These are phyloP conservation scores for Bucorvus abyssinicus DNA, from an alignment of 2,797 vertebrate species.

Conservation along the genomic window DNA sequence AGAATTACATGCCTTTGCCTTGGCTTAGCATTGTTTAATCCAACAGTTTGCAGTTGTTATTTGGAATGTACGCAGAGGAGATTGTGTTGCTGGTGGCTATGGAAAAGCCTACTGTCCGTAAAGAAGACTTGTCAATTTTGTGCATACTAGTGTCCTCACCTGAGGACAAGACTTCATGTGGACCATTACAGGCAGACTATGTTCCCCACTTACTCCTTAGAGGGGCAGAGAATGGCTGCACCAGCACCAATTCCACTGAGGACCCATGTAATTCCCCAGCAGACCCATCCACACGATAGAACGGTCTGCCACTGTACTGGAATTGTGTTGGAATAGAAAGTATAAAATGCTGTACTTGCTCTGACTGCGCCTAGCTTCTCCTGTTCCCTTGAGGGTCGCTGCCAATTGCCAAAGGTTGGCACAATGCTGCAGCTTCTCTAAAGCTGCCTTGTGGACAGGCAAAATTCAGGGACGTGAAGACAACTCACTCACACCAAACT, in stretches of 20 bases:
- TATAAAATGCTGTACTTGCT: neutral
- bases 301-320: neutral
- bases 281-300: accelerated
- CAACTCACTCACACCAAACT: neutral
- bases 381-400: neutral
- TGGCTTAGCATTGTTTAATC: slow-evolving; percentile 9
- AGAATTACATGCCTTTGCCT: slow-evolving; percentile 31
- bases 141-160: neutral
- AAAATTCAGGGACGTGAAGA: neutral
- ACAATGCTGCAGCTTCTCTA: neutral
- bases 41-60: neutral
- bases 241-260: neutral
- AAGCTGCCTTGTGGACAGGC: neutral
- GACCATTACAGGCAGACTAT: neutral
- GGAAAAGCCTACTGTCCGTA: neutral
- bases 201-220: neutral
- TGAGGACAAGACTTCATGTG: neutral
- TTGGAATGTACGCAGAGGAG: neutral
- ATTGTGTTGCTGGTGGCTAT: neutral
- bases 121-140: neutral
- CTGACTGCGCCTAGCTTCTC: neutral
- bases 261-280: neutral
- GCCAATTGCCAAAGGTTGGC: neutral
- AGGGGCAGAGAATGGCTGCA: neutral
- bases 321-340: neutral